phyloP scores from a whole-genome alignment of 2,113 vertebrate species.

The Lonchura striata region DNA sequence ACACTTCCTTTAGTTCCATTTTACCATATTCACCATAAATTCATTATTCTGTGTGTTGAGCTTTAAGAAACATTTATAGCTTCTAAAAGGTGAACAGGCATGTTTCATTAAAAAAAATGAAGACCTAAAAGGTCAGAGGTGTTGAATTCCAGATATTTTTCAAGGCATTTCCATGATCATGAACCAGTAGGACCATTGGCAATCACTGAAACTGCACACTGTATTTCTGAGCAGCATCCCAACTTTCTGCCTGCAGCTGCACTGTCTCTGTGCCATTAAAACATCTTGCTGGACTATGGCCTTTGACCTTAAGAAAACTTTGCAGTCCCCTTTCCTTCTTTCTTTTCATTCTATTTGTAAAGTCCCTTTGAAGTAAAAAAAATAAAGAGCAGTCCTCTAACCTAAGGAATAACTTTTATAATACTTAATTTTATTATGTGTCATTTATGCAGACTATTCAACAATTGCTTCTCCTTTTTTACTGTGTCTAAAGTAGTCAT shows the following conservation, averaged over 20 bases:
- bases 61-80: neutral
- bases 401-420: neutral
- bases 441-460: neutral
- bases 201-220: neutral
- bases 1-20: neutral
- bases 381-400: neutral
- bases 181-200: neutral
- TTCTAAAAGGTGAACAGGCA: neutral
- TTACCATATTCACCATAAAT: neutral
- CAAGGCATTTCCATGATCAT: neutral
- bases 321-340: neutral
- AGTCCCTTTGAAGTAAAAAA: neutral
- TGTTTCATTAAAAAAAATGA: neutral
- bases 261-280: neutral
- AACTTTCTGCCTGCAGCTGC: neutral
- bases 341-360: neutral
- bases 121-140: neutral
- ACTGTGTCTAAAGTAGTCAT: neutral
- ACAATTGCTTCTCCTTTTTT: neutral
- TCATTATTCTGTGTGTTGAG: neutral
- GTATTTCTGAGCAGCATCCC: neutral
- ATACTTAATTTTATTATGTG: neutral
- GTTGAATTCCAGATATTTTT: neutral
- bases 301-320: neutral
- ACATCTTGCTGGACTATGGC: neutral